phyloP scores from a whole-genome alignment of 2,113 vertebrate species.

The Columba janthina region DNA sequence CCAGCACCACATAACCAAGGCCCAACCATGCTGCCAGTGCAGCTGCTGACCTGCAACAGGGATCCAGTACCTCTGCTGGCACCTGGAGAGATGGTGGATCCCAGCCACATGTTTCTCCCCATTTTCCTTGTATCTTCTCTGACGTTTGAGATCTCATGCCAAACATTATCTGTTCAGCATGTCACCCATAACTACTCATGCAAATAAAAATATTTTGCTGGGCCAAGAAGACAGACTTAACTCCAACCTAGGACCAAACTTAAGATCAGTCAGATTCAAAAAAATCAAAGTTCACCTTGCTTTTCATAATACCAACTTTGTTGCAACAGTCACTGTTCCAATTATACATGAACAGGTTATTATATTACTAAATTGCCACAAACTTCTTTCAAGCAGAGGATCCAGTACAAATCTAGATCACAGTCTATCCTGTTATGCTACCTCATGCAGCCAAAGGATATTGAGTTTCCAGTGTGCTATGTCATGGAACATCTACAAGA shows the following conservation, averaged over 20 bases:
- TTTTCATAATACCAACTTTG: background rate
- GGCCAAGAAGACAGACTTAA: background rate
- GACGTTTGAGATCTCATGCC: background rate
- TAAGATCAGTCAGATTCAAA: background rate
- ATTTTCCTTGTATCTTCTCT: background rate
- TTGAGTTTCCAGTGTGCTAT: background rate
- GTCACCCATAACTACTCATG: background rate
- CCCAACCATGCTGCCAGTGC: accelerated
- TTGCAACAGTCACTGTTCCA: background rate
- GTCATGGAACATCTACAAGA: background rate
- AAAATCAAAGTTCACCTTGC: background rate
- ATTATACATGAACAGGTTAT: background rate
- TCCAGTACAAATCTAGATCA: background rate
- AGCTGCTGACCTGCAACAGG: background rate
- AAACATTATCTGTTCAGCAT: background rate
- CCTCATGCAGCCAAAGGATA: background rate
- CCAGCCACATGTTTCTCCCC: background rate
- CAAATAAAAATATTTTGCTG: background rate
- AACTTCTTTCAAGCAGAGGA: background rate
- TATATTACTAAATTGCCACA: background rate
- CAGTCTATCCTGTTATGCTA: background rate
- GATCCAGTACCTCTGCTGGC: background rate
- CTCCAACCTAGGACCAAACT: background rate
- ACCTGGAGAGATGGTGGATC: background rate
- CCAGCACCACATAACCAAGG: background rate